A percentile compares a stretch with the other conserved stretches of the same genome.
These are phyloP conservation scores for Callospermophilus lateralis DNA, from an alignment of 2,113 vertebrate species.

Conservation along the genomic window DNA sequence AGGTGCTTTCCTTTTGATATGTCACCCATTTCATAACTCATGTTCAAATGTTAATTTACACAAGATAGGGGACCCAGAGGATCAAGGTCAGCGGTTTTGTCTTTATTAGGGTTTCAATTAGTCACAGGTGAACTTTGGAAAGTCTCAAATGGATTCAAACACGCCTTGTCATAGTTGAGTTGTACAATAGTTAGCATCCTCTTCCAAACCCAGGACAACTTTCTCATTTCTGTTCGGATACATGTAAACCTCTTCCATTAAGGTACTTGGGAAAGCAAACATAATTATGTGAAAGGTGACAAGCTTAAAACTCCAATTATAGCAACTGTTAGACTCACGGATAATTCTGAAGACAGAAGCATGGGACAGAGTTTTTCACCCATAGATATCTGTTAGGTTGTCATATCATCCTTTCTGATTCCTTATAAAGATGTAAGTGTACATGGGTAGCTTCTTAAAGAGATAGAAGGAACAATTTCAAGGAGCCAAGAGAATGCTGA, in stretches of 20 bases:
- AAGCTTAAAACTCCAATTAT: not conserved
- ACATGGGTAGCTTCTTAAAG: not conserved
- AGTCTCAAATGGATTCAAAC: constrained; percentile 73
- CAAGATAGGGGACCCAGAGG: constrained; percentile 84
- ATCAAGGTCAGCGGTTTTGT: constrained; percentile 82
- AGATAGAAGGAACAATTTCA: not conserved
- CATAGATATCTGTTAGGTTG: no score
- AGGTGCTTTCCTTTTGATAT: constrained; percentile 83
- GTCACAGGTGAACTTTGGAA: constrained; percentile 83
- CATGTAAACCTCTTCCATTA: constrained; percentile 72
- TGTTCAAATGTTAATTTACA: constrained; percentile 88
- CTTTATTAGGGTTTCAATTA: constrained; percentile 88
- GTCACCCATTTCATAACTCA: constrained; percentile 86
- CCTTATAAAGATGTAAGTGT: not conserved
- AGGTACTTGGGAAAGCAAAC: constrained; percentile 43
- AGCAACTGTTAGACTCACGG: not conserved
- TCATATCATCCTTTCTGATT: not conserved
- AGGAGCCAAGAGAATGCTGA: not conserved
- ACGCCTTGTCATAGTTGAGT: constrained; percentile 59
- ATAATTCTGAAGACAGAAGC: not conserved
- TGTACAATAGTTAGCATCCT: constrained; percentile 41
- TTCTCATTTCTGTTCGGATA: constrained; percentile 76
- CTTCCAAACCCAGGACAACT: constrained; percentile 52
- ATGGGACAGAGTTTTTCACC: not conserved
- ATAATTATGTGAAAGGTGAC: constrained; percentile 40